Base-by-base conservation (phyloP, 2,113 vertebrate genomes). In the Rhynchopsitta pachyrhyncha region DNA sequence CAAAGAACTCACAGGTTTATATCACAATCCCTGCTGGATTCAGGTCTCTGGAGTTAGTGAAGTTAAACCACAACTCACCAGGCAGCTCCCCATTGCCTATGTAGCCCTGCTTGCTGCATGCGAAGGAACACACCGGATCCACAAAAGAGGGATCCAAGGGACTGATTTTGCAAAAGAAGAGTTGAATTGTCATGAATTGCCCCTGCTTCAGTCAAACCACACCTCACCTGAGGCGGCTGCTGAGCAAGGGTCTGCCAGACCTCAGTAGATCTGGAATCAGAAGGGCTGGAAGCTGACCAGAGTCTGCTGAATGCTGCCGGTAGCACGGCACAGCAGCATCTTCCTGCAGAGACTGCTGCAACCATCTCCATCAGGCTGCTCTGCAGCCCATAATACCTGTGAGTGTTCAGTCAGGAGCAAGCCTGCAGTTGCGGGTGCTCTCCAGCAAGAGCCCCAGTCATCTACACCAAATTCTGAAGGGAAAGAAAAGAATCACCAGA, bases 41-140 rank as follows among this genome's bases (percentile, higher is more conserved):
- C 23, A 3, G 17, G 42, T 68, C 52, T n/a, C 66, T 35, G 19
- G 59, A 67, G 23, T 10, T 6, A 8, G 23, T 0, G 19, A 44
- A 73, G 39, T 31, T 49, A 39, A 90, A 18, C n/a, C 55, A 17
- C 7, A 7, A 9, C 11, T 18, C 24, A 9, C 10, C 22, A 35
- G 29, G 10, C 52, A 28, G 62, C 44, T 74, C 77, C 62, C 41
- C 10, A 2, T 3, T 13, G 66, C 67, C 42, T 11, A 4, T 0
- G 0, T 6, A 49, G 35, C 59, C 31, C 55, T 28, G 59, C 57
- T 8, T 9, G 20, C 33, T 25, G 37, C 69, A 12, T 0, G 0
- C 2, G 7, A 25, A 77, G 47, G 44, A 68, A 23, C 20, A 0
- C 57, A 6, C 2, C 1, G 0, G 37, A 33, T 33, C 33, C n/a